Conservation (phyloP, 2,888 invertebrate genomes). For the Pardosa pseudoannulata region DNA sequence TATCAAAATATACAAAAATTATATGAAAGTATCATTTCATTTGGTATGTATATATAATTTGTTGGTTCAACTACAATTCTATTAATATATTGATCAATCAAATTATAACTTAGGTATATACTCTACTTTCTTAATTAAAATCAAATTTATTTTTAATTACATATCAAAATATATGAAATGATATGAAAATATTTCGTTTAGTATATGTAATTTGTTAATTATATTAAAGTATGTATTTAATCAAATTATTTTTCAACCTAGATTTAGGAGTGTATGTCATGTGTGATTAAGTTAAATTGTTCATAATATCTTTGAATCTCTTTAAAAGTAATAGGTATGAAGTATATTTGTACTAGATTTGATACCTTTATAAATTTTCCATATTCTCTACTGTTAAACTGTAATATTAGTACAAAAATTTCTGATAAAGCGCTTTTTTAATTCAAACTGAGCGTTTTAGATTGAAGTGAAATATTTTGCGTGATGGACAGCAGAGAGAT, state of each 20-base stretch:
- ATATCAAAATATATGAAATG: constrained; percentile 1
- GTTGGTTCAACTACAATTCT: no score
- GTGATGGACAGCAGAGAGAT: constrained; percentile 28
- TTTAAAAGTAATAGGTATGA: constrained; percentile 17
- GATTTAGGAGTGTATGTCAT: background rate
- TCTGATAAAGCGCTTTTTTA: constrained; percentile 31
- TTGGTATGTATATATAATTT: background rate
- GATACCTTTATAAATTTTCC: constrained; percentile 45
- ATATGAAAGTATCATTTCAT: background rate
- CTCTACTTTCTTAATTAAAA: background rate
- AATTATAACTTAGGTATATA: background rate
- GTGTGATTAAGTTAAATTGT: background rate
- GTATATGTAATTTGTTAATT: background rate
- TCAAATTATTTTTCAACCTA: constrained; percentile 11
- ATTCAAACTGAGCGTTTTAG: constrained; percentile 34
- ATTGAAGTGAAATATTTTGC: constrained; percentile 58
- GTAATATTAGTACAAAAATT: constrained; percentile 54
- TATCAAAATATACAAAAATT: background rate
- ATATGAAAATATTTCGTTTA: background rate
- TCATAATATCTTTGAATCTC: constrained; percentile 22
- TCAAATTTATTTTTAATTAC: constrained; percentile 6
- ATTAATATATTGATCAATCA: no score
- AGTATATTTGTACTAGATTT: constrained; percentile 65
- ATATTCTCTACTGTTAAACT: constrained; percentile 30
- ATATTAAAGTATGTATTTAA: background rate